Evolutionary conservation across 2,113 vertebrate species (phyloP).

Genomic region (Alosa alosa): DNA sequence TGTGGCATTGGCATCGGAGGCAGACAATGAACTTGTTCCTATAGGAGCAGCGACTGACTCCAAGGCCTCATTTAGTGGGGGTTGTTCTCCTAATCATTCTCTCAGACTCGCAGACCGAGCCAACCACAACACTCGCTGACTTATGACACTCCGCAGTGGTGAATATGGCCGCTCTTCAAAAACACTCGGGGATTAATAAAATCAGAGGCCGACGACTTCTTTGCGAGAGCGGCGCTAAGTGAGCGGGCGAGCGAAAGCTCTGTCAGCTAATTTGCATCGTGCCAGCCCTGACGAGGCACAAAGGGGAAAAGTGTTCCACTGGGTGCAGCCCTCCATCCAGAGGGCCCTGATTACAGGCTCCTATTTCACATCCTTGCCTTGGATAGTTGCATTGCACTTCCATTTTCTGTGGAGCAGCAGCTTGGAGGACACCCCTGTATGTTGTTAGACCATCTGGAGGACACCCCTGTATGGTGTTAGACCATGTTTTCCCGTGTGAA

Average conservation of each 20-base stretch:
- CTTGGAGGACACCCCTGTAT: background rate
- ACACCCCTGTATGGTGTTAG: background rate
- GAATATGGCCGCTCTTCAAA: conserved; percentile 56
- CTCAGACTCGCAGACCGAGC: conserved; percentile 45
- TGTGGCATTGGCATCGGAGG: conserved; percentile 1
- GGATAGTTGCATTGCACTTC: background rate
- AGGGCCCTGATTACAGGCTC: conserved; percentile 6
- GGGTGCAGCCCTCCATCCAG: background rate
- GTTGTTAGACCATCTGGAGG: background rate
- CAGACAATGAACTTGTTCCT: conserved; percentile 15
- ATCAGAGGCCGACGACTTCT: background rate
- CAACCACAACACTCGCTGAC: conserved; percentile 55
- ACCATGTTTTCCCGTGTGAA: background rate
- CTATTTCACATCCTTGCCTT: background rate
- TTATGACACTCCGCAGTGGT: conserved; percentile 56
- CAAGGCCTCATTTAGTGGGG: conserved; percentile 48
- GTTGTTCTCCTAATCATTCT: conserved; percentile 61
- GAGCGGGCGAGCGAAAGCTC: background rate
- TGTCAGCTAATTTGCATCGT: conserved; percentile 21
- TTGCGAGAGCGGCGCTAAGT: background rate
- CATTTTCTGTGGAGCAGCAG: background rate
- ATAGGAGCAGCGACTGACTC: conserved; percentile 37
- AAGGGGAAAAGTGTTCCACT: conserved; percentile 8
- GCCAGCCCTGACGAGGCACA: conserved; percentile 24
- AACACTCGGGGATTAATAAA: conserved; percentile 32